Evolutionary conservation across 2,797 vertebrate species (phyloP), one percentile per base, ranked within the genome.

Genomic region (Xerus rutilus): DNA sequence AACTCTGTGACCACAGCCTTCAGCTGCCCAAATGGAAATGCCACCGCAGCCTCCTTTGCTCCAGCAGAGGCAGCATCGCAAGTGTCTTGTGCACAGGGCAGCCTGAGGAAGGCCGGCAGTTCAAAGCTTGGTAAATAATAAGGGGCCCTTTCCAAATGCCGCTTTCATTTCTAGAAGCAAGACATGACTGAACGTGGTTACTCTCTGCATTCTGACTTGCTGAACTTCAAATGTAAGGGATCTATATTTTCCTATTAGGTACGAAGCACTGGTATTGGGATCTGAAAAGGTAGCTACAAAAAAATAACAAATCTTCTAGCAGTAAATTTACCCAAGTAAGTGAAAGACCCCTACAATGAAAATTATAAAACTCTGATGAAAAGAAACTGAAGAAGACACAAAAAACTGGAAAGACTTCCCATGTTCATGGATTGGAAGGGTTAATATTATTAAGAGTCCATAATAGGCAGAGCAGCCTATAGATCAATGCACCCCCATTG

Each of bases 21-120:
- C 54, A 6, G 91, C 93, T 95, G 81, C 89, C 43, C 59, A 23
- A 12, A 23, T 3, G 18, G 74, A 81, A 39, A 47, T 0, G 0
- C 30, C 25, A 0, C 49, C 15, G 4, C 17, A 2, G 12, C 13
- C 47, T n/a, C 43, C 15, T 3, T 1, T 10, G 2, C 9, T 10
- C 20, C 5, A 1, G 20, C 28, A 45, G 76, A 15, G 10, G 39
- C 6, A 0, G 32, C 30, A 5, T 7, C 32, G 20, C 15, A 10
- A 7, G 74, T 1, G 1, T 15, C 62, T 12, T 21, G 0, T 1
- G 12, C 3, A 2, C 39, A 11, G 15, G 25, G 32, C 45, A 5
- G 30, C 7, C 52, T 12, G 14, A 1, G 25, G 47, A 11, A n/a
- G 32, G 0, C 5, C 17, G 32, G 47, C 52, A 4, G 3, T 54